Evolutionary conservation across 2,888 invertebrate species (phyloP), one percentile per base, ranked within the genome.

Genomic region (Osmoderma eremita): DNA sequence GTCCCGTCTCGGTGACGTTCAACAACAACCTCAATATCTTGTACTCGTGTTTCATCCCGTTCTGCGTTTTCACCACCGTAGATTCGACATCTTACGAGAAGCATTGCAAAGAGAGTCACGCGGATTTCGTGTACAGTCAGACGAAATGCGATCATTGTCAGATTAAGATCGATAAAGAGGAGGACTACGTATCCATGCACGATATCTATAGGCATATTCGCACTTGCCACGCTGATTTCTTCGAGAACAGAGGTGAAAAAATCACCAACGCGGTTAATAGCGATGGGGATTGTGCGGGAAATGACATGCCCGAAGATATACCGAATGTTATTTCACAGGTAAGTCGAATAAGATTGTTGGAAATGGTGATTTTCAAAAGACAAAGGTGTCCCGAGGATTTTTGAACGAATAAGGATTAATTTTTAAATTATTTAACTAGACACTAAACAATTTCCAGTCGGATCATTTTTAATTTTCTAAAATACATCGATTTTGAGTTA

Each of bases 31-130:
- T 53, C 1, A 24, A 61, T 1, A 30, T 76, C 4, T 73, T 74
- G n/a, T 82, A 78, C 62, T 71, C 72, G 6, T 82, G 81, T 67
- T 71, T 76, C 36, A 72, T 78, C 20, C 73, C 78, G 0, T 72
- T 75, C 0, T 82, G 82, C 67, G 72, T 75, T 3, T 80, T 78
- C 63, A 71, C 74, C 3, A 77, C 79, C 0, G 72, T 74, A 15
- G 74, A 76, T 24, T 73, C 75, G 36, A 72, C 74, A 1, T 70
- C 74, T 3, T 81, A 81, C 71, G 71, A 75, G 50, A 67, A 65
- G 20, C 82, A 82, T 70, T 82, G 80, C 68, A 75, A 73, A 30
- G 73, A 75, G n/a, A 75, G 74, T 1, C 82, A 82, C 67, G 63
- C 64, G 5, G 56, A 63, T 20, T 67, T 51, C 45, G 39, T 56